phyloP scores from a whole-genome alignment of 2,797 vertebrate species.

The Darevskia nairensis region DNA sequence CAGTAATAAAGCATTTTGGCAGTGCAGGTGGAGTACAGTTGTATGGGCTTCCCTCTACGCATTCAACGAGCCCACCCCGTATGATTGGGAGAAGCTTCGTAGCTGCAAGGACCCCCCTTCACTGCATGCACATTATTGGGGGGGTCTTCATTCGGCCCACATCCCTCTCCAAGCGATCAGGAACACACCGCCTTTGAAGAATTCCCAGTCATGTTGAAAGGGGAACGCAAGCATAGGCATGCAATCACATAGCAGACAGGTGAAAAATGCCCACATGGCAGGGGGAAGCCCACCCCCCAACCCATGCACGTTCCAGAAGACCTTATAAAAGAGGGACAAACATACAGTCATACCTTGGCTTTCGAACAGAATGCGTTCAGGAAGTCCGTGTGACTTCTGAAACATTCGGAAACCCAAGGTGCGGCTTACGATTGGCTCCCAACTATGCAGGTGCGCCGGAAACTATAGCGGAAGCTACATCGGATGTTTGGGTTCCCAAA shows the following conservation, averaged over 20 bases:
- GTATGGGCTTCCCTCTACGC: neutral
- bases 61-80: neutral
- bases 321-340: neutral
- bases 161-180: neutral
- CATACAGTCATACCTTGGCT: too few species aligned
- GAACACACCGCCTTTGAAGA: neutral
- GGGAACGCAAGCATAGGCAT: neutral
- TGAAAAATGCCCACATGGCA: neutral
- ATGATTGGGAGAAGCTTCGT: neutral
- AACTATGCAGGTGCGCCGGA: too few species aligned
- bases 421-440: too few species aligned
- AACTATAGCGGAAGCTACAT: too few species aligned
- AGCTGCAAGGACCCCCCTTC: neutral
- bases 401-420: too few species aligned
- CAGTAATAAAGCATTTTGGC: too few species aligned
- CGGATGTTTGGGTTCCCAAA: too few species aligned
- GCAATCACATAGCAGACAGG: neutral
- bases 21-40: neutral
- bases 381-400: too few species aligned
- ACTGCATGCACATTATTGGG: neutral
- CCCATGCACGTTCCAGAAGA: neutral
- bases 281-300: neutral
- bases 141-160: neutral
- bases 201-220: neutral
- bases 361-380: too few species aligned